A percentile compares a stretch with the other conserved stretches of the same genome.
These are phyloP conservation scores for Cetoscarus ocellatus DNA, from an alignment of 2,797 vertebrate species.

Conservation along the genomic window DNA sequence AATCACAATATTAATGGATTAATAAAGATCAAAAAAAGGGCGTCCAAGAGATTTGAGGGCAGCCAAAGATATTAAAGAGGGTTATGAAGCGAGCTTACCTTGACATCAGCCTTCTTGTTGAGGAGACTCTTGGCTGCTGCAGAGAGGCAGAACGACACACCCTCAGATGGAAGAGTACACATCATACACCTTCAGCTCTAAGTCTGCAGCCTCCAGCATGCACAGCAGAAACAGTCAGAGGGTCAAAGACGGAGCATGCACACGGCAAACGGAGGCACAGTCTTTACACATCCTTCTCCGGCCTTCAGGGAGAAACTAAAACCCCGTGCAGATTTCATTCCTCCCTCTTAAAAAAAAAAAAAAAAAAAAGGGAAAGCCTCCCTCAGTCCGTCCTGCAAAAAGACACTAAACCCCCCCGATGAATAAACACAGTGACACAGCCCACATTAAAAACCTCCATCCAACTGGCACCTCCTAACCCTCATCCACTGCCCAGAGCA, in stretches of 20 bases:
- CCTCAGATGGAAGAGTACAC: constrained; percentile 80
- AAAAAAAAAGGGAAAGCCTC: not conserved
- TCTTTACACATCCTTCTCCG: constrained; percentile 12
- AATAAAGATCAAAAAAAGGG: too few species aligned
- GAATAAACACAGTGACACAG: constrained; percentile 20
- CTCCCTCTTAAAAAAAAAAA: constrained; percentile 27
- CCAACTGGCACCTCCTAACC: constrained; percentile 60
- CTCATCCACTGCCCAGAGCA: constrained; percentile 55
- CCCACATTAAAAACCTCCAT: constrained; percentile 35
- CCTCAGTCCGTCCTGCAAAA: constrained; percentile 42
- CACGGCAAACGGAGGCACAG: constrained; percentile 14
- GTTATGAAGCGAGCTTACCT: constrained; percentile 73
- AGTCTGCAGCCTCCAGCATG: constrained; percentile 1
- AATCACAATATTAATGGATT: constrained; percentile 10
- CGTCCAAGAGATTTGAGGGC: not conserved
- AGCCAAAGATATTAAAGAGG: constrained; percentile 5
- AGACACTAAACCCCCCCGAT: constrained; percentile 41
- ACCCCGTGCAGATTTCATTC: constrained; percentile 15
- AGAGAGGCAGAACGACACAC: constrained; percentile 81
- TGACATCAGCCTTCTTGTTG: constrained; percentile 88
- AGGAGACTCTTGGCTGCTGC: constrained; percentile 89
- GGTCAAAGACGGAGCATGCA: not conserved
- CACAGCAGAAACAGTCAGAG: constrained; percentile 16
- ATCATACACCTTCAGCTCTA: constrained; percentile 65
- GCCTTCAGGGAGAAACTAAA: constrained; percentile 12